phyloP scores from a whole-genome alignment of 2,797 vertebrate species.

The Emydoidea blandingii region DNA sequence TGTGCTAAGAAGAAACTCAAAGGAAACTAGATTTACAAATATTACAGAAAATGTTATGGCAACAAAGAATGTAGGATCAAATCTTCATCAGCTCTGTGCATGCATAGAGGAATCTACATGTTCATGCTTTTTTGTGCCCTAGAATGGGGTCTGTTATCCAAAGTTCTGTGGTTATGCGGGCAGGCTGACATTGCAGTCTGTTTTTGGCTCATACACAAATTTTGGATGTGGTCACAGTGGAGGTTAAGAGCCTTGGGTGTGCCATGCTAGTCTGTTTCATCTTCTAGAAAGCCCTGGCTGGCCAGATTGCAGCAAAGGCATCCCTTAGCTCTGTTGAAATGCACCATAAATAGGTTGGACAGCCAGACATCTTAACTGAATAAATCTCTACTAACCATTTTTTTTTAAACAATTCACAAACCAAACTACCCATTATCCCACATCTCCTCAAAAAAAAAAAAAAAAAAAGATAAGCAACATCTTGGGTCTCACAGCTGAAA shows the following conservation, averaged over 20 bases:
- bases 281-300: not conserved
- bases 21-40: not conserved
- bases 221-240: not conserved
- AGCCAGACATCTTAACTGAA: not conserved
- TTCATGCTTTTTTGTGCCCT: not conserved
- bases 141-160: not conserved
- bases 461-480: not conserved
- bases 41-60: not conserved
- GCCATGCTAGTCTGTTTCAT: not conserved
- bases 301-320: not conserved
- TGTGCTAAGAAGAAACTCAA: not conserved
- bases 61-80: accelerated
- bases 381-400: not conserved
- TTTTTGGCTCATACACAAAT: not conserved
- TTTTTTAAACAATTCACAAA: not conserved
- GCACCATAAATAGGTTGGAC: not conserved
- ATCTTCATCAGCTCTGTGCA: accelerated
- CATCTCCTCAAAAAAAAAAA: not conserved
- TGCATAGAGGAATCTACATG: not conserved
- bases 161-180: not conserved
- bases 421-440: accelerated
- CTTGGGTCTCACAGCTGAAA: not conserved
- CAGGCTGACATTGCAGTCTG: not conserved
- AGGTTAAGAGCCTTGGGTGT: not conserved
- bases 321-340: not conserved